These are phyloP conservation scores for Nowickia ferox DNA, from an alignment of 2,888 invertebrate genomes.

Conservation along the genomic window DNA sequence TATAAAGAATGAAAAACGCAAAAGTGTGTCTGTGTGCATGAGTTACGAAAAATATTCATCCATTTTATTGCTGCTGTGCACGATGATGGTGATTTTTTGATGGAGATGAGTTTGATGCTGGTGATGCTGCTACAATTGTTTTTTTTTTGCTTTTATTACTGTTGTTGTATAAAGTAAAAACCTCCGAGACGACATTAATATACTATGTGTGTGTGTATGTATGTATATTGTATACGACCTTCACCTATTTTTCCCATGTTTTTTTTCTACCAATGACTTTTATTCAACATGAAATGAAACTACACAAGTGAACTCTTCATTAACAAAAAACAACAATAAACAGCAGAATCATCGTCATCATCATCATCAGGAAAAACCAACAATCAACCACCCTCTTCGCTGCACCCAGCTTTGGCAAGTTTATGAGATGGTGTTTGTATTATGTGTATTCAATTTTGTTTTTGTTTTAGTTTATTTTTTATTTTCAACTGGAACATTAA, in stretches of 20 bases:
- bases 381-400: slow-evolving; percentile 17
- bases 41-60: slow-evolving; percentile 27
- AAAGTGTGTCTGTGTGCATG: background rate
- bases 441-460: background rate
- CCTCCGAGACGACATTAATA: slow-evolving; percentile 71
- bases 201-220: background rate
- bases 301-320: slow-evolving; percentile 59
- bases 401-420: slow-evolving; percentile 2
- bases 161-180: slow-evolving; percentile 59
- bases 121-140: slow-evolving; percentile 22
- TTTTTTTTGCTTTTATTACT: slow-evolving; percentile 35
- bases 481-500: slow-evolving; percentile 45
- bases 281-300: slow-evolving; percentile 53
- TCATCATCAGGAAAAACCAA: slow-evolving; percentile 31
- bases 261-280: slow-evolving; percentile 54
- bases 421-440: background rate
- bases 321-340: slow-evolving; percentile 56
- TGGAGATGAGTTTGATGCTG: slow-evolving; percentile 22
- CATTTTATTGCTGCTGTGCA: slow-evolving; percentile 28
- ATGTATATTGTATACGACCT: slow-evolving; percentile 70
- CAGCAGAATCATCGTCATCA: slow-evolving; percentile 40
- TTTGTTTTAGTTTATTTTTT: background rate
- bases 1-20: slow-evolving; percentile 10
- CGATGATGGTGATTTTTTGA: slow-evolving; percentile 19
- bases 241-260: slow-evolving; percentile 70